A percentile compares a stretch with the other conserved stretches of the same genome.
Evolutionary conservation across 2,797 vertebrate species (phyloP).

Genomic region (Myotis vivesi): DNA sequence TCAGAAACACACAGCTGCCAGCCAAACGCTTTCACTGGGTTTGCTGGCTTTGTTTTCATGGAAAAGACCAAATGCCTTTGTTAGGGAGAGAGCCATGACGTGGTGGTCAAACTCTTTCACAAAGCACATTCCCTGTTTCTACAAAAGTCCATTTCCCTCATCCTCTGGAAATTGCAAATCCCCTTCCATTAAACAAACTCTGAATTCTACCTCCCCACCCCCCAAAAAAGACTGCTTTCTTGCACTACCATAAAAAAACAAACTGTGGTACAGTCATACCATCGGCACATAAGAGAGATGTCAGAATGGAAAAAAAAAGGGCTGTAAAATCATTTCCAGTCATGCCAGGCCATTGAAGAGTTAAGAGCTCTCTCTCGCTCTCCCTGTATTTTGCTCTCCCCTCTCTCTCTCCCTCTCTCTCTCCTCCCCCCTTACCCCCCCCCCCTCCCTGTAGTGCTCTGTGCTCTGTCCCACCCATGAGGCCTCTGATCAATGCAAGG

Average conservation of each 20-base stretch:
- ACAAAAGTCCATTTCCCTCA: background rate
- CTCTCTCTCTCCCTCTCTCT: too few species aligned
- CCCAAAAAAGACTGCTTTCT: background rate
- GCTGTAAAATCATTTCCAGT: background rate
- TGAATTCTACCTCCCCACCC: background rate
- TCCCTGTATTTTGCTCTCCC: too few species aligned
- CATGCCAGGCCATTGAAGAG: background rate
- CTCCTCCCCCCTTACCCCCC: too few species aligned
- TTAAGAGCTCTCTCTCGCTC: background rate
- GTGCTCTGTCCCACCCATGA: background rate
- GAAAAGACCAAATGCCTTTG: constrained; percentile 9
- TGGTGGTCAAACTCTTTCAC: background rate
- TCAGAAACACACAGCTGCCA: background rate
- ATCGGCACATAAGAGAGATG: background rate
- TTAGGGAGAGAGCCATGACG: background rate
- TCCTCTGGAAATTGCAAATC: background rate
- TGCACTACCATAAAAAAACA: background rate
- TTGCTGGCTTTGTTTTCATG: background rate
- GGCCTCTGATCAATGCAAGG: background rate
- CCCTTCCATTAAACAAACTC: background rate
- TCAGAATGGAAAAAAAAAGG: background rate
- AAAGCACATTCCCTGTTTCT: constrained; percentile 12
- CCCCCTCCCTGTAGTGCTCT: background rate
- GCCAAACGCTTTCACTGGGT: background rate
- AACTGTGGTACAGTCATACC: too few species aligned